Conservation (phyloP, 2,113 vertebrate genomes). For the Ctenomys sociabilis region DNA sequence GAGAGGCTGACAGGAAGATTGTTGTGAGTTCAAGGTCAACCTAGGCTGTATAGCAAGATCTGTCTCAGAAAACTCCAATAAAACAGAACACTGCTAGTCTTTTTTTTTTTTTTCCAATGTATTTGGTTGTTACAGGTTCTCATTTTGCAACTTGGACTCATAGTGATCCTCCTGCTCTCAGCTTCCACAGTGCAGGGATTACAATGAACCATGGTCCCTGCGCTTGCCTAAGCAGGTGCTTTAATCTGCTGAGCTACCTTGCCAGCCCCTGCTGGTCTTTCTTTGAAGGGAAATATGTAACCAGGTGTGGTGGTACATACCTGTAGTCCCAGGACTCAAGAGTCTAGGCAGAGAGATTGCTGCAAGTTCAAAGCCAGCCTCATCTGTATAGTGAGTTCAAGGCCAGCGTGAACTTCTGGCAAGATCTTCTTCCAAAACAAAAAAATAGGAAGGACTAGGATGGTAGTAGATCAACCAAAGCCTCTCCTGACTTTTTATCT, state of each 20-base stretch:
- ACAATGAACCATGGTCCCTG: too few relatives aligned
- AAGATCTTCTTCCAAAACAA: background rate
- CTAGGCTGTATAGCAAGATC: background rate
- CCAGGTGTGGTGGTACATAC: background rate
- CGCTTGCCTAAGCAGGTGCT: too few relatives aligned
- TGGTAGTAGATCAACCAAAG: background rate
- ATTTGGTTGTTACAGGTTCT: too few relatives aligned
- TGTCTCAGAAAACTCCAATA: background rate
- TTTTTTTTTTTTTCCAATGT: background rate
- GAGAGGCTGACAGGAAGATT: background rate
- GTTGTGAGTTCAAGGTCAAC: background rate
- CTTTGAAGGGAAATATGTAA: constrained; percentile 7
- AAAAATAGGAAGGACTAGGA: background rate
- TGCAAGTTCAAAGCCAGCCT: background rate
- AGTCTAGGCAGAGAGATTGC: background rate
- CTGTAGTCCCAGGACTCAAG: background rate
- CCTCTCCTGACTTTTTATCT: constrained; percentile 17
- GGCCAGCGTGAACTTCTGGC: background rate
- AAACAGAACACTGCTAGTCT: background rate
- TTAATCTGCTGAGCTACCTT: too few relatives aligned
- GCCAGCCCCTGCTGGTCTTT: background rate
- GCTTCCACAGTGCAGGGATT: too few relatives aligned
- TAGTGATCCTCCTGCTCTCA: too few relatives aligned
- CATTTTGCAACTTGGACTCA: too few relatives aligned
- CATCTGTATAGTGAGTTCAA: background rate